Evolutionary conservation across 2,888 invertebrate species (phyloP), one percentile per base, ranked within the genome.

Genomic region (Melinaea marsaeus): DNA sequence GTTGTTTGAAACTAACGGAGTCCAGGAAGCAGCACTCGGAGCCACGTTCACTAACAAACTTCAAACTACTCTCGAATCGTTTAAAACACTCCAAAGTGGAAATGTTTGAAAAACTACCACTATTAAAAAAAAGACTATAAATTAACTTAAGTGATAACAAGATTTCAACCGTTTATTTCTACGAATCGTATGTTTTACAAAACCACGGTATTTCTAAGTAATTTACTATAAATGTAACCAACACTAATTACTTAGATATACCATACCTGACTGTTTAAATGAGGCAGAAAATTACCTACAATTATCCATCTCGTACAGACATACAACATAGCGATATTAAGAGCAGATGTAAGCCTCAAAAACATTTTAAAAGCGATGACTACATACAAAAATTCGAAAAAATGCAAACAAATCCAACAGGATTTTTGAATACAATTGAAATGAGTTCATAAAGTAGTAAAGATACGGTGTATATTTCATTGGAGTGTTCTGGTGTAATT

Each of bases 351-450:
- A 47, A 37, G 34, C 9, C 59, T 62, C 55, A 57, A 37, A 51
- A 60, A 55, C 71, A 74, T 73, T 75, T 77, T 74, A 74, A 70
- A 75, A 75, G 76, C 76, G 78, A 76, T 72, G 74, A 73, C 72
- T 77, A 70, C 74, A 79, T 81, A 78, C 74, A 77, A 79, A 79
- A 78, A 71, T 69, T 65, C 72, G 74, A 77, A 67, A 71, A 77
- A 75, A 79, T 71, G 69, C 80, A 79, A 78, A 79, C 79, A 65
- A 80, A 72, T 74, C 70, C 73, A 66, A 58, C 56, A 45, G 62
- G 66, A 67, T 55, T 45, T 13, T 13, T 9, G 46, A 37, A 33
- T 47, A 33, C 58, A 57, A 58, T 57, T 46, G 32, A 62, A 62
- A 51, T 60, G 58, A 46, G 57, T 55, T 61, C 65, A 13, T 66